Evolutionary conservation across 2,113 vertebrate genomes (phyloP).

Genomic region (Lophius piscatorius): DNA sequence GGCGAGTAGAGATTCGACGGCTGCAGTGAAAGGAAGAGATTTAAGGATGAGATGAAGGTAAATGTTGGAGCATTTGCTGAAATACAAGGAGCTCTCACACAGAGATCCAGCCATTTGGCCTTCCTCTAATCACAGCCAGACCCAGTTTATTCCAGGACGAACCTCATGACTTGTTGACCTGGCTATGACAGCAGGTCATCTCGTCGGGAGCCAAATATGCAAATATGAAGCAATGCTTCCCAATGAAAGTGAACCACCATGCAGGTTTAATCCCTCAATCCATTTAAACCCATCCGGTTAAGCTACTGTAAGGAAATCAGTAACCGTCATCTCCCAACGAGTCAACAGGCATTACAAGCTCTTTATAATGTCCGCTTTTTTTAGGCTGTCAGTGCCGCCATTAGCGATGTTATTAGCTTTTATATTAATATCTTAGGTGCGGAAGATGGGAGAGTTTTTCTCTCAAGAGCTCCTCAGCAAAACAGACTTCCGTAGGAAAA

Average conservation of each 20-base stretch:
- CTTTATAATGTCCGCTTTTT: slow-evolving; percentile 1
- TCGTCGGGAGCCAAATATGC: not conserved
- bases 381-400: slow-evolving; percentile 3
- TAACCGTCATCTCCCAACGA: slow-evolving; percentile 35
- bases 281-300: slow-evolving; percentile 31
- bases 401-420: not conserved
- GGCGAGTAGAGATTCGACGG: slow-evolving; percentile 6
- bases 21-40: not conserved
- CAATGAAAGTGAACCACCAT: not conserved
- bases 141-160: slow-evolving; percentile 5
- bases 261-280: slow-evolving; percentile 55
- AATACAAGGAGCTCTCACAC: slow-evolving; percentile 1
- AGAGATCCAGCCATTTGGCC: not conserved
- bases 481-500: too few species aligned
- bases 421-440: not conserved
- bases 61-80: slow-evolving; percentile 4
- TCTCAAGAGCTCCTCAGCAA: too few species aligned
- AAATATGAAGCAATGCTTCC: slow-evolving; percentile 12
- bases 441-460: too few species aligned
- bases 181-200: not conserved
- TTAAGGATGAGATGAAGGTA: not conserved
- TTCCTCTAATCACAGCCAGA: slow-evolving; percentile 14
- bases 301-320: slow-evolving; percentile 22
- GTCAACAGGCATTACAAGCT: slow-evolving; percentile 22
- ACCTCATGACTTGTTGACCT: slow-evolving; percentile 24